phyloP scores from a whole-genome alignment of 2,888 invertebrate species.

The Scaptomyza cyrtandrae region DNA sequence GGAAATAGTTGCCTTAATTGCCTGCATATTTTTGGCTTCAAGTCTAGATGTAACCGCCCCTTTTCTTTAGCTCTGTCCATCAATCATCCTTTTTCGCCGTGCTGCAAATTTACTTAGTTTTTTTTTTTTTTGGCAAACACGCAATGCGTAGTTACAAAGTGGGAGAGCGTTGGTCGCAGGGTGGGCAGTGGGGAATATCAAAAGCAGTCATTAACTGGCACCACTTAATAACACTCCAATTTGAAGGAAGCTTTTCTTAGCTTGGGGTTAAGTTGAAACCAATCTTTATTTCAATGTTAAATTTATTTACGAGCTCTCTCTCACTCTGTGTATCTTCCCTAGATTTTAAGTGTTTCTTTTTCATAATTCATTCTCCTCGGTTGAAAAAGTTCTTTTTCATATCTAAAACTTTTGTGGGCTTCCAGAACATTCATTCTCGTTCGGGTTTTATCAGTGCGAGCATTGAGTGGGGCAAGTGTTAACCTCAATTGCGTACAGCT shows the following conservation, averaged over 20 bases:
- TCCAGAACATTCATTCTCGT: constrained; percentile 2
- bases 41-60: constrained; percentile 16
- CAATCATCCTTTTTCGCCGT: constrained; percentile 35
- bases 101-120: constrained; percentile 6
- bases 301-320: too few species aligned
- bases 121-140: constrained; percentile 16
- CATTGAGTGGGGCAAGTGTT: constrained; percentile 63
- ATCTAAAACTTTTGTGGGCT: not conserved
- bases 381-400: not conserved
- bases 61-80: constrained; percentile 15
- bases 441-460: constrained; percentile 41
- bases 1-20: constrained; percentile 49
- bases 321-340: too few species aligned
- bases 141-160: constrained; percentile 13
- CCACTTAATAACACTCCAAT: not conserved
- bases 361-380: not conserved
- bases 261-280: not conserved
- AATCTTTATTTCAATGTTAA: too few species aligned
- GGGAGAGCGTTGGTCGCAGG: not conserved
- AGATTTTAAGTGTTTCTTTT: not conserved
- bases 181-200: not conserved
- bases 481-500: constrained; percentile 70
- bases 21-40: constrained; percentile 44
- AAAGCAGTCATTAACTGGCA: constrained; percentile 1
- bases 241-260: not conserved